Conservation (phyloP, 2,797 vertebrate species). For the Harpagifer antarcticus region DNA sequence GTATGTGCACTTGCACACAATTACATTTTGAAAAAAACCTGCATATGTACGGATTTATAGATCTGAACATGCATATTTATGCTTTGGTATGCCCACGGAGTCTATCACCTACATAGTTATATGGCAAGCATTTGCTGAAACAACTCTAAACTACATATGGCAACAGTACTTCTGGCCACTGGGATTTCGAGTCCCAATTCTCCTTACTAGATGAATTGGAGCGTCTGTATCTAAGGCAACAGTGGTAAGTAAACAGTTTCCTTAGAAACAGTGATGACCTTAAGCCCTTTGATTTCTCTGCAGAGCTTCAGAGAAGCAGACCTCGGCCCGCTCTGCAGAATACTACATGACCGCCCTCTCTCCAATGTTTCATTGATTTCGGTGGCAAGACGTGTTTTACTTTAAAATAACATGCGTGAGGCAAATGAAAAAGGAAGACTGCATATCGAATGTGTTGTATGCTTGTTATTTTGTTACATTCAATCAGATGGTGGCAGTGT, state of each 20-base stretch:
- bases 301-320: slow-evolving; percentile 27
- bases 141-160: slow-evolving; percentile 14
- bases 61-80: neutral
- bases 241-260: slow-evolving; percentile 23
- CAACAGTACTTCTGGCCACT: slow-evolving; percentile 14
- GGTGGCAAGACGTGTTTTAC: neutral
- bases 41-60: slow-evolving; percentile 21
- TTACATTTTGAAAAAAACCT: slow-evolving; percentile 5
- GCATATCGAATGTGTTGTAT: neutral
- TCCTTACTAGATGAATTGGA: slow-evolving; percentile 22
- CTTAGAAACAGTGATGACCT: slow-evolving; percentile 58
- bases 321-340: slow-evolving; percentile 15
- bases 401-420: slow-evolving; percentile 15
- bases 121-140: slow-evolving; percentile 17
- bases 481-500: slow-evolving; percentile 58
- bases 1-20: slow-evolving; percentile 8
- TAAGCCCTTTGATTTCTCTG: slow-evolving; percentile 61
- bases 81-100: slow-evolving; percentile 7
- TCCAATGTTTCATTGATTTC: slow-evolving; percentile 17
- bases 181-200: slow-evolving; percentile 33
- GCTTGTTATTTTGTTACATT: neutral
- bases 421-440: neutral
- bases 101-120: neutral
- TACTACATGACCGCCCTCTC: slow-evolving; percentile 18
- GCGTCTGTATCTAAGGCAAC: slow-evolving; percentile 58